phyloP scores from a whole-genome alignment of 2,888 invertebrate species.

The Achlya flavicornis region DNA sequence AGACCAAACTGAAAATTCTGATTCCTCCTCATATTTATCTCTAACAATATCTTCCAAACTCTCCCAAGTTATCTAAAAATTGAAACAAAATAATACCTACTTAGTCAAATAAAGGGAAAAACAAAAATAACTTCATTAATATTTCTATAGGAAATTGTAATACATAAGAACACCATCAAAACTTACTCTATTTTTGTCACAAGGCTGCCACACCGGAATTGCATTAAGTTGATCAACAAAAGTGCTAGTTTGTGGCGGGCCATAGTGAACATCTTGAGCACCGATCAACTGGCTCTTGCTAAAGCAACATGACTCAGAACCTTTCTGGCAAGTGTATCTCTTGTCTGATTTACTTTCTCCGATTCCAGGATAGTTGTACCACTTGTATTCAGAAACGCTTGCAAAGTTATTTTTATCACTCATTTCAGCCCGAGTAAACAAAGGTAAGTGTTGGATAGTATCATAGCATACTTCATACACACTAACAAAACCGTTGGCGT shows the following conservation, averaged over 20 bases:
- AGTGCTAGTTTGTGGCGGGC: slow-evolving; percentile 30
- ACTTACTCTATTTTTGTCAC: slow-evolving; percentile 23
- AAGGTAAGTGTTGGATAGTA: slow-evolving; percentile 25
- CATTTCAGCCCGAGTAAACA: slow-evolving; percentile 21
- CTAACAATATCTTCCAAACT: slow-evolving; percentile 24
- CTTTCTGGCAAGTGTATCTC: slow-evolving; percentile 24
- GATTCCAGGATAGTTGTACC: slow-evolving; percentile 2
- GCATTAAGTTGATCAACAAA: slow-evolving; percentile 37
- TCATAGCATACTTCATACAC: slow-evolving; percentile 37
- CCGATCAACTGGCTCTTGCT: slow-evolving; percentile 35
- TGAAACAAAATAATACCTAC: background rate
- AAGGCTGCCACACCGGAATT: slow-evolving; percentile 32
- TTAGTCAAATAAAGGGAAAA: background rate
- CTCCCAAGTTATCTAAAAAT: slow-evolving; percentile 33
- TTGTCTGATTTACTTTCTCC: background rate
- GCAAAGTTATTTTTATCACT: background rate
- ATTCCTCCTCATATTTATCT: background rate
- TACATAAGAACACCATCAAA: background rate
- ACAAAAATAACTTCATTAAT: background rate
- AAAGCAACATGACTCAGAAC: slow-evolving; percentile 29
- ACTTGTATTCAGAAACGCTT: background rate
- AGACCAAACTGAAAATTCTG: slow-evolving; percentile 25
- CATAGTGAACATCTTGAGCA: slow-evolving; percentile 30
- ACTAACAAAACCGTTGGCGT: slow-evolving; percentile 26
- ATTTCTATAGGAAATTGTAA: background rate